These are phyloP conservation scores for Callospermophilus lateralis DNA, from an alignment of 2,113 vertebrate genomes.

Conservation along the genomic window DNA sequence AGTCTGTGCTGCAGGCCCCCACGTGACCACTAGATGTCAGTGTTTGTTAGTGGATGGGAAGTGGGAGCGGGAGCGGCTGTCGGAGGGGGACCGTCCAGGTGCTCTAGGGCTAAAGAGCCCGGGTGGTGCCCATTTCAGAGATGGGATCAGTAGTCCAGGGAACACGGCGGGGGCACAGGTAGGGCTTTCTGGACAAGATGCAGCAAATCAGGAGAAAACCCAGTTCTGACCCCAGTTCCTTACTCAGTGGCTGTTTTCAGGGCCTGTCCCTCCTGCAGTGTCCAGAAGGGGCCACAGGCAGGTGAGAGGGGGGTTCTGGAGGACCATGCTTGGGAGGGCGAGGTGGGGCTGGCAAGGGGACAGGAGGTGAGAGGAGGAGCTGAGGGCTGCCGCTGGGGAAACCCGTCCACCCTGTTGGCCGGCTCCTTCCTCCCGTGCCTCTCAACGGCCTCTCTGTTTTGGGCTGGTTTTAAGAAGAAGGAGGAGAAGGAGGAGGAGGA, in stretches of 20 bases:
- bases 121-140: not conserved
- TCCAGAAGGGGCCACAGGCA: not conserved
- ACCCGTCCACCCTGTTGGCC: accelerated
- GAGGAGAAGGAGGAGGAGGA: accelerated
- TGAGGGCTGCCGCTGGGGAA: not conserved
- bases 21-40: conserved; percentile 57
- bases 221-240: not conserved
- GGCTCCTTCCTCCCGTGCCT: no score
- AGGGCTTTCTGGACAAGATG: no score
- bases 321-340: no score
- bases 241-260: not conserved
- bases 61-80: not conserved
- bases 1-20: not conserved
- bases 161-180: not conserved
- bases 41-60: conserved; percentile 71
- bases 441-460: accelerated
- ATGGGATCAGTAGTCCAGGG: not conserved
- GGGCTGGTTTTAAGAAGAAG: not conserved
- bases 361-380: accelerated
- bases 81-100: not conserved
- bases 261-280: no score
- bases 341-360: not conserved
- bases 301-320: not conserved
- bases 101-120: not conserved
- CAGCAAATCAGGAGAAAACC: not conserved